These are phyloP conservation scores for Prunella himalayana DNA, from an alignment of 2,113 vertebrate species.

Conservation along the genomic window DNA sequence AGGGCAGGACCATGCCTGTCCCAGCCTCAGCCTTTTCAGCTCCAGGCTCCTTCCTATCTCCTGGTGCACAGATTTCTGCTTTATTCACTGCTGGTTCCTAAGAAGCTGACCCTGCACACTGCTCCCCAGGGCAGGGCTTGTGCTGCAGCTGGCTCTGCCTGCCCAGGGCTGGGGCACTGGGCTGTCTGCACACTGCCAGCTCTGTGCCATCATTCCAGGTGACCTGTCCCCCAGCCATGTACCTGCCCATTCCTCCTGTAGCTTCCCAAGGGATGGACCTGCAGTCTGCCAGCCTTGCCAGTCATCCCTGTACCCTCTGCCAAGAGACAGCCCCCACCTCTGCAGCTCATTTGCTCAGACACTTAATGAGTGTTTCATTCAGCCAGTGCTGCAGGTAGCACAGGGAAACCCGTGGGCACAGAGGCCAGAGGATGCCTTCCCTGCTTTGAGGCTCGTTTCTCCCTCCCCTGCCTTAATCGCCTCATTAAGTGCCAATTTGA, in stretches of 20 bases:
- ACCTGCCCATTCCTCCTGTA: background rate
- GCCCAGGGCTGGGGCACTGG: background rate
- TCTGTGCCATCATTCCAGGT: background rate
- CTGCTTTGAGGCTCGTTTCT: background rate
- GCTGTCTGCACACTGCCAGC: background rate
- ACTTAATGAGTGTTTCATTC: background rate
- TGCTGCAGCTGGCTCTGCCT: background rate
- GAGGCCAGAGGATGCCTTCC: background rate
- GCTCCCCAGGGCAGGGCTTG: background rate
- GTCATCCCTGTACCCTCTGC: background rate
- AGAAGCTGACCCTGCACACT: background rate
- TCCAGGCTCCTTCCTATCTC: background rate
- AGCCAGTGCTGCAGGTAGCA: background rate
- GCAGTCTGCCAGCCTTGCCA: background rate
- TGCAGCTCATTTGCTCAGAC: background rate
- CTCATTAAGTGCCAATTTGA: constrained; percentile 41
- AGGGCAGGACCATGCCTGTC: background rate
- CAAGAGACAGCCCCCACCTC: background rate
- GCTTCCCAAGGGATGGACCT: background rate
- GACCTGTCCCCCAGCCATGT: background rate
- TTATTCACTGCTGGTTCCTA: background rate
- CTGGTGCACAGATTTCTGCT: background rate
- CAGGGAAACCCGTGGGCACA: fast-evolving
- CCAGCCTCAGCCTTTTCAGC: background rate
- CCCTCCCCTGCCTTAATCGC: background rate